Percentiles rank a stretch among this genome's conserved stretches.
phyloP scores from a whole-genome alignment of 2,888 invertebrate species.

The Nomada fucata region DNA sequence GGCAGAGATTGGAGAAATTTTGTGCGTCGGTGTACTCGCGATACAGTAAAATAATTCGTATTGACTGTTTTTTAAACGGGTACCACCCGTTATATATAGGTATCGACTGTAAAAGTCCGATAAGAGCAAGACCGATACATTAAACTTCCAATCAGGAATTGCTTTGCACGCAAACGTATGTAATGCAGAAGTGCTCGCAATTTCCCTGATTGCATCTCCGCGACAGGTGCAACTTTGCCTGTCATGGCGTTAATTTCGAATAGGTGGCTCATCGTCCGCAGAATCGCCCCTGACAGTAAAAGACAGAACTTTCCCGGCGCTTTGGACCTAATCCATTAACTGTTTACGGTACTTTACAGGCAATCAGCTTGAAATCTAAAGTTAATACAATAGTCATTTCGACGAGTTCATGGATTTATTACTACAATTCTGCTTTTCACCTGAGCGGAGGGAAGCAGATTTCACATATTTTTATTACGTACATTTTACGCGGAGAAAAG shows the following conservation, averaged over 20 bases:
- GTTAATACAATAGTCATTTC: not conserved
- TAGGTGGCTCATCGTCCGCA: not conserved
- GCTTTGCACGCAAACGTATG: not conserved
- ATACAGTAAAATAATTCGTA: not conserved
- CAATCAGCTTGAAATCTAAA: constrained; percentile 2
- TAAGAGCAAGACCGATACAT: not conserved
- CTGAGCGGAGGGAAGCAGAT: no score
- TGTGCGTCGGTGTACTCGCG: not conserved
- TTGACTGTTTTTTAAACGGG: not conserved
- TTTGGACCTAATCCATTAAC: constrained; percentile 5
- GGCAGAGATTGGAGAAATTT: no score
- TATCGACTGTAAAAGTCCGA: not conserved
- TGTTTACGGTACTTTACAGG: not conserved
- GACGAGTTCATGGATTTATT: not conserved
- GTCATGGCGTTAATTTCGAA: not conserved
- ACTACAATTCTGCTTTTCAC: no score
- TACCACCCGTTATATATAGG: not conserved
- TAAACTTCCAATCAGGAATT: not conserved
- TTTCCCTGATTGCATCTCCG: not conserved
- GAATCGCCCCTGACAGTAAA: not conserved
- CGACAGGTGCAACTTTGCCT: constrained; percentile 17
- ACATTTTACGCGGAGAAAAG: no score
- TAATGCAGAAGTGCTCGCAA: not conserved
- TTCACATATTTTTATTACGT: no score
- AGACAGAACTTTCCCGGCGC: not conserved